Percentiles rank a stretch among this genome's conserved stretches.
These are phyloP conservation scores for Xestoiulus laeticollis DNA, from an alignment of 2,888 invertebrate species.

Conservation along the genomic window DNA sequence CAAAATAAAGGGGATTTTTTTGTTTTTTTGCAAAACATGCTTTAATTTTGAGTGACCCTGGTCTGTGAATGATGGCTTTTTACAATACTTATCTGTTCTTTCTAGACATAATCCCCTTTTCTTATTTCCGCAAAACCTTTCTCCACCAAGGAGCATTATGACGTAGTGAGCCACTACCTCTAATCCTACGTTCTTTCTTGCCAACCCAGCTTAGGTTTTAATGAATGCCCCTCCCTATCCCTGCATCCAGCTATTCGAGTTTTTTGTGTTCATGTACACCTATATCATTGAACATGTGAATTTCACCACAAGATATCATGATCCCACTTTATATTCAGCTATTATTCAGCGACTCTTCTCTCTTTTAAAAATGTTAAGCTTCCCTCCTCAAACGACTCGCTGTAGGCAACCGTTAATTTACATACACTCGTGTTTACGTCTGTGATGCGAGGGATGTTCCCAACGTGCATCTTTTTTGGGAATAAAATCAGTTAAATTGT, in stretches of 20 bases:
- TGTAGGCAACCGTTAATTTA: neutral
- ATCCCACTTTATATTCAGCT: conserved; percentile 1
- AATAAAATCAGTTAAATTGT: too few species aligned
- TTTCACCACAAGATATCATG: neutral
- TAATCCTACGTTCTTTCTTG: neutral
- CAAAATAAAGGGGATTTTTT: too few species aligned
- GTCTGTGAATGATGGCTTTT: neutral
- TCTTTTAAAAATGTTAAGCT: neutral
- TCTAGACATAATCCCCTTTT: neutral
- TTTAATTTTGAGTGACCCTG: neutral
- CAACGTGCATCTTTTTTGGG: neutral
- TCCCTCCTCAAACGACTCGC: neutral
- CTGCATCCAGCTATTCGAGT: neutral
- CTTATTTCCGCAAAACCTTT: neutral
- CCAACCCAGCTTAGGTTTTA: conserved; percentile 4
- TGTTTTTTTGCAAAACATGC: too few species aligned
- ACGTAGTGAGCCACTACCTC: neutral
- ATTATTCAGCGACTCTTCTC: neutral
- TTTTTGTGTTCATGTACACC: neutral
- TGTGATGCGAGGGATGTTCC: neutral
- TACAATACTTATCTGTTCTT: neutral
- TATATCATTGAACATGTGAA: neutral
- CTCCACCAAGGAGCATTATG: neutral
- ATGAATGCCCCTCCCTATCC: neutral
- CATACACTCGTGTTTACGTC: conserved; percentile 12